A percentile compares a stretch with the other conserved stretches of the same genome.
phyloP scores from a whole-genome alignment of 2,113 vertebrate species.

The Tenrec ecaudatus region DNA sequence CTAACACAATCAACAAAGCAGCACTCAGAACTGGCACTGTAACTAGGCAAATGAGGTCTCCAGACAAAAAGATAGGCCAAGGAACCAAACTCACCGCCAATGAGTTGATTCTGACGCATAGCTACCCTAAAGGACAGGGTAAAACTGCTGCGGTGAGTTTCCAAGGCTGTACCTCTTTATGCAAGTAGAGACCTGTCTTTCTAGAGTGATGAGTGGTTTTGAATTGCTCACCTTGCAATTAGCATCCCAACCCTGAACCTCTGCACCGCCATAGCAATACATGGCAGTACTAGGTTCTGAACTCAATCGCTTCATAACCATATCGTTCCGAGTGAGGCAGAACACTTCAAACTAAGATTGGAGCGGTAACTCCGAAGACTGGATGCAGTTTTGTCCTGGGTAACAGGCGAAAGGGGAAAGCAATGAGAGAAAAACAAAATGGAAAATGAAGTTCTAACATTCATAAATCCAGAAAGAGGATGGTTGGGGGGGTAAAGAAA shows the following conservation, averaged over 20 bases:
- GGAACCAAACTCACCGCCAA: background rate
- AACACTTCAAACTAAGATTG: background rate
- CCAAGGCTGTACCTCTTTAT: too few relatives aligned
- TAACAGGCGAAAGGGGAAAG: slow-evolving; percentile 2
- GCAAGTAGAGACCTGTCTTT: too few relatives aligned
- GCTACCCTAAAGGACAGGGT: too few relatives aligned
- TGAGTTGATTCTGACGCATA: too few relatives aligned
- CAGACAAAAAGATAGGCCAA: background rate
- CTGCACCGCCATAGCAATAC: background rate
- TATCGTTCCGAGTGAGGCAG: background rate
- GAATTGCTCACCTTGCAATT: too few relatives aligned
- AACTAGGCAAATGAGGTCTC: background rate
- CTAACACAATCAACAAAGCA: background rate
- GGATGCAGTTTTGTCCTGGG: background rate
- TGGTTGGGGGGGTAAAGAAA: slow-evolving; percentile 28
- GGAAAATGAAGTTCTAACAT: background rate
- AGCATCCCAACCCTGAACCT: too few relatives aligned
- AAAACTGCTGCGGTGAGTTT: too few relatives aligned
- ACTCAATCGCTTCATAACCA: background rate
- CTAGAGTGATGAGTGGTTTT: too few relatives aligned
- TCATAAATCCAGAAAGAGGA: background rate
- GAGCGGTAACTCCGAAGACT: background rate
- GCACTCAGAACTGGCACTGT: background rate
- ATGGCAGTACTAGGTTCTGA: background rate
- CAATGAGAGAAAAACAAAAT: background rate